Percentiles rank a stretch among this genome's conserved stretches.
Conservation (phyloP, 1,140 invertebrate species). For the Rhyacophila brunnea region DNA sequence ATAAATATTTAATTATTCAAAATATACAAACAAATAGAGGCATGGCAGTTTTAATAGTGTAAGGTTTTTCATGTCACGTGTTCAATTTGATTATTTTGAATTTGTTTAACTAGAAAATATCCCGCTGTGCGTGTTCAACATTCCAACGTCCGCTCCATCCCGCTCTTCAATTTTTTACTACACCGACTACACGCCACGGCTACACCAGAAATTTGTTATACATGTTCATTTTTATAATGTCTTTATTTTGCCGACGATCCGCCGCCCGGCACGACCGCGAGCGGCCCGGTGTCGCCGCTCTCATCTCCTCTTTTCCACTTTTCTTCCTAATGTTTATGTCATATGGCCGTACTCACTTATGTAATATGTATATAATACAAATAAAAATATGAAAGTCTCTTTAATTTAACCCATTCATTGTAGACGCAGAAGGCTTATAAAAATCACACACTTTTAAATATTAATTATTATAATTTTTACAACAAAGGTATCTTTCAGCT, state of each 20-base stretch:
- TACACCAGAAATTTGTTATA: constrained; percentile 32
- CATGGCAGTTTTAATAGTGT: constrained; percentile 34
- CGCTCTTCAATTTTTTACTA: background rate
- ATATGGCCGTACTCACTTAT: background rate
- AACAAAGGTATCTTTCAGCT: too few species aligned
- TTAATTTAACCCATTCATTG: constrained; percentile 8
- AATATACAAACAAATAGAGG: constrained; percentile 31
- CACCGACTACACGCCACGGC: constrained; percentile 7
- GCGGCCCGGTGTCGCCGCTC: background rate
- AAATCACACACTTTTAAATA: constrained; percentile 20
- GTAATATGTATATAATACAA: background rate
- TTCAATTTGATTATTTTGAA: constrained; percentile 18
- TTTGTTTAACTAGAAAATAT: constrained; percentile 31
- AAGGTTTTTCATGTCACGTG: constrained; percentile 21
- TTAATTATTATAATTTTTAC: background rate
- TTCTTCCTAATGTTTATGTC: background rate
- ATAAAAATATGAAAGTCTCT: background rate
- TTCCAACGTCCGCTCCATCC: background rate
- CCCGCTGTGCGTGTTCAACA: constrained; percentile 8
- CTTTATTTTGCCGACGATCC: constrained; percentile 7
- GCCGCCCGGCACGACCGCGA: too few species aligned
- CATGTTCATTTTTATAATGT: constrained; percentile 30
- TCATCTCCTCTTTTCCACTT: background rate
- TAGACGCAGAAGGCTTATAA: constrained; percentile 24
- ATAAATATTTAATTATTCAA: constrained; percentile 24